Percentiles rank a stretch among this genome's conserved stretches.
phyloP scores from a whole-genome alignment of 2,888 invertebrate genomes.

The Salticus scenicus region DNA sequence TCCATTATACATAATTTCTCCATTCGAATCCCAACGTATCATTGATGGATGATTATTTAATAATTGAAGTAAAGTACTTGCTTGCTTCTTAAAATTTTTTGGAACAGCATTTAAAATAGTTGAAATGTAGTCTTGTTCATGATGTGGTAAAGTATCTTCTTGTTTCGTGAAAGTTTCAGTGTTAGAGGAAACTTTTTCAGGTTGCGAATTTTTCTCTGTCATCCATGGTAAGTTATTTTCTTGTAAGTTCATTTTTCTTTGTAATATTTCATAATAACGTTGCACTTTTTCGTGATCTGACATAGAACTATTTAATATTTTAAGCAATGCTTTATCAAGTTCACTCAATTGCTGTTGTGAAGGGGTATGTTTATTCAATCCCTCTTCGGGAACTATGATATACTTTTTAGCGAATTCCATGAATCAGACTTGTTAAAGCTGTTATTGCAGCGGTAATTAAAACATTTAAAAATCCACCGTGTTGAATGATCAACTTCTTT shows the following conservation, averaged over 20 bases:
- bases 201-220: too few species aligned
- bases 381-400: neutral
- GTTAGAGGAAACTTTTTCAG: too few species aligned
- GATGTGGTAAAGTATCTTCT: too few species aligned
- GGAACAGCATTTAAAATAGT: neutral
- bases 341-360: neutral
- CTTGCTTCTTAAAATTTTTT: neutral
- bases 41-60: neutral
- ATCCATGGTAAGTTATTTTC: neutral
- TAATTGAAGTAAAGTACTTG: neutral
- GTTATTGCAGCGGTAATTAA: neutral
- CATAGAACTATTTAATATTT: neutral
- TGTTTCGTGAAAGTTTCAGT: too few species aligned
- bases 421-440: neutral
- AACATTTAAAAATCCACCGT: constrained; percentile 9
- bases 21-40: neutral
- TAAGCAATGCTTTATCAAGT: constrained; percentile 1
- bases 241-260: neutral
- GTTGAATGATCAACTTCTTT: neutral
- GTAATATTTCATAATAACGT: constrained; percentile 10
- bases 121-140: too few species aligned
- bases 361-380: neutral
- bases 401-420: constrained; percentile 28
- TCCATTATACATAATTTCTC: neutral
- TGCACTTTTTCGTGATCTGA: neutral